phyloP scores from a whole-genome alignment of 23 tunicate species.

The Trididemnum clinides region DNA sequence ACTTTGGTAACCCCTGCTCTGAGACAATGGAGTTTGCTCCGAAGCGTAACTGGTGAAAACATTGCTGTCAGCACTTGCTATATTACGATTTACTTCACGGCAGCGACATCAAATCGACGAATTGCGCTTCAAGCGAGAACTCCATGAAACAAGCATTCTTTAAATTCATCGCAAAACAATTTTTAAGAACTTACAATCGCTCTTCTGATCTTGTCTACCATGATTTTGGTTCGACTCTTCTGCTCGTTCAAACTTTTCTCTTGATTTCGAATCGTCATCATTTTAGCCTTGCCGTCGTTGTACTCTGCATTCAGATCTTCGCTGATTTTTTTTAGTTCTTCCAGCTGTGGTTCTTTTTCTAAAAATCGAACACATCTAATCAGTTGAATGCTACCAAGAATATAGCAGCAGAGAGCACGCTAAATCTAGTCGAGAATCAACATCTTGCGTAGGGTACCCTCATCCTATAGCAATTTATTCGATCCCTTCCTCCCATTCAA shows the following conservation, averaged over 20 bases:
- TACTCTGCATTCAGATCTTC: slow-evolving; percentile 52
- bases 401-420: background rate
- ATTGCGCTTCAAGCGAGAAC: too few species aligned
- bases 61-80: background rate
- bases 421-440: background rate
- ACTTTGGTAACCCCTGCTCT: too few species aligned
- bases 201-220: slow-evolving; percentile 46
- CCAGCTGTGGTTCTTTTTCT: slow-evolving; percentile 48
- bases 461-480: too few species aligned
- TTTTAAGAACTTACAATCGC: slow-evolving; percentile 40
- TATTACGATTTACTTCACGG: too few species aligned
- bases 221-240: slow-evolving; percentile 43
- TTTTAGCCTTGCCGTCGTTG: slow-evolving; percentile 43
- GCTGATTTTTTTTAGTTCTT: slow-evolving; percentile 16
- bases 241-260: slow-evolving; percentile 73
- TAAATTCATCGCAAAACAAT: background rate
- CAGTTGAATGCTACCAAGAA: background rate
- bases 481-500: too few species aligned
- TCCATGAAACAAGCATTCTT: too few species aligned
- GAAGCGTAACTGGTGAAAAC: background rate
- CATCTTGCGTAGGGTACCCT: too few species aligned
- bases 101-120: too few species aligned
- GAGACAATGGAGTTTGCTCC: background rate
- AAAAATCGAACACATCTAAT: background rate
- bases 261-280: slow-evolving; percentile 59